phyloP scores from a whole-genome alignment of 2,888 invertebrate genomes.

The Platycnemis pennipes region DNA sequence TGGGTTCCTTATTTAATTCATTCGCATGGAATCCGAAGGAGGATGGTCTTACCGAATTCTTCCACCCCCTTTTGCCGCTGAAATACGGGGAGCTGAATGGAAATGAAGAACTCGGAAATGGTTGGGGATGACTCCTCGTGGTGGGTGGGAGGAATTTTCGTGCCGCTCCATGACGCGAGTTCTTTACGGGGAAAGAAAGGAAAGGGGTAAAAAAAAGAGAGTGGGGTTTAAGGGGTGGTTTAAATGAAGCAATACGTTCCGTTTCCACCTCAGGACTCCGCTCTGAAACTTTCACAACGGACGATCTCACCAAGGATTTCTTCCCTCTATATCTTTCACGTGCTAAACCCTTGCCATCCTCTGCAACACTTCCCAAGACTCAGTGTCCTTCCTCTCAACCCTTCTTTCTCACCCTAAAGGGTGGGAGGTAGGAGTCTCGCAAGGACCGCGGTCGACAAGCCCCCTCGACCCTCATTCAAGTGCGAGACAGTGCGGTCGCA shows the following conservation, averaged over 20 bases:
- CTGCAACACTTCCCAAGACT: too few species aligned
- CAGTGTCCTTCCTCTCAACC: too few species aligned
- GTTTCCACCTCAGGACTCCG: not conserved
- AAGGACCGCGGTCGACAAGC: too few species aligned
- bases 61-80: not conserved
- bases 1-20: slow-evolving; percentile 30
- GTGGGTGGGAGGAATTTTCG: not conserved
- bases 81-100: slow-evolving; percentile 12
- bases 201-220: too few species aligned
- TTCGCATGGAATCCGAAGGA: slow-evolving; percentile 1
- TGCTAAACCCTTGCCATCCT: not conserved
- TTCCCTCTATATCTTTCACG: not conserved
- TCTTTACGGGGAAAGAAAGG: not conserved
- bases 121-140: not conserved
- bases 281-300: slow-evolving; percentile 1
- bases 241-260: not conserved
- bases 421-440: too few species aligned
- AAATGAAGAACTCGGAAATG: not conserved
- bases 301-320: not conserved
- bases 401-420: too few species aligned
- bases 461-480: too few species aligned
- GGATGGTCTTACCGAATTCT: not conserved
- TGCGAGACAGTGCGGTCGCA: too few species aligned
- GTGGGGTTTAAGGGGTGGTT: too few species aligned
- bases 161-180: not conserved